Conservation (phyloP, 2,113 vertebrate genomes). For the Aspiorhynchus laticeps region DNA sequence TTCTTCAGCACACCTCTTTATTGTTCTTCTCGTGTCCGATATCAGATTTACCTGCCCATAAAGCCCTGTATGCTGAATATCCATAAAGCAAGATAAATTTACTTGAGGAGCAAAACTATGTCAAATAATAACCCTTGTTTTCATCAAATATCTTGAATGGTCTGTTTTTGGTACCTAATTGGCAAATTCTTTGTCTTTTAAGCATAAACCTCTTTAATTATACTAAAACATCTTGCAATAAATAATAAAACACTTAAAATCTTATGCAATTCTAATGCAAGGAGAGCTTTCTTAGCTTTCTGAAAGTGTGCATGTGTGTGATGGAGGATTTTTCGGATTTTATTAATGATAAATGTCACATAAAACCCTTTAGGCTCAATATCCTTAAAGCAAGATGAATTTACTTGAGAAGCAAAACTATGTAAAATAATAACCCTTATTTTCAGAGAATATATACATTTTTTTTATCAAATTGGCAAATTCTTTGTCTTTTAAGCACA, state of each 20-base stretch:
- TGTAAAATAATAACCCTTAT: neutral
- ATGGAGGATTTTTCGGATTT: too few relatives aligned
- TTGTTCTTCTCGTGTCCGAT: neutral
- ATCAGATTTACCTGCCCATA: neutral
- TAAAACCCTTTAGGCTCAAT: neutral
- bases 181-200: neutral
- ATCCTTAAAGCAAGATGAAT: neutral
- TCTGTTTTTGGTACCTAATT: neutral
- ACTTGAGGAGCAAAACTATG: neutral
- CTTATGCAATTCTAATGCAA: neutral
- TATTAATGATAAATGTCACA: neutral
- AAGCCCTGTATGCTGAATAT: neutral
- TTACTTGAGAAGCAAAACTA: neutral
- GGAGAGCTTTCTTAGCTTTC: neutral
- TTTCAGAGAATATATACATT: neutral
- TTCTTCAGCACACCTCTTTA: neutral
- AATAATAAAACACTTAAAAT: neutral
- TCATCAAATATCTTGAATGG: neutral
- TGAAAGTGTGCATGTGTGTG: too few relatives aligned
- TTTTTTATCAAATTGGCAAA: neutral
- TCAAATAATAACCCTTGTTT: neutral
- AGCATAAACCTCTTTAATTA: neutral
- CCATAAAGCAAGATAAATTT: neutral
- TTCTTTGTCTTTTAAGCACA: neutral
- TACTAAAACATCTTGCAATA: neutral